Evolutionary conservation across 2,888 invertebrate genomes (phyloP), one percentile per base, ranked within the genome.

Genomic region (Vandiemenella viatica): DNA sequence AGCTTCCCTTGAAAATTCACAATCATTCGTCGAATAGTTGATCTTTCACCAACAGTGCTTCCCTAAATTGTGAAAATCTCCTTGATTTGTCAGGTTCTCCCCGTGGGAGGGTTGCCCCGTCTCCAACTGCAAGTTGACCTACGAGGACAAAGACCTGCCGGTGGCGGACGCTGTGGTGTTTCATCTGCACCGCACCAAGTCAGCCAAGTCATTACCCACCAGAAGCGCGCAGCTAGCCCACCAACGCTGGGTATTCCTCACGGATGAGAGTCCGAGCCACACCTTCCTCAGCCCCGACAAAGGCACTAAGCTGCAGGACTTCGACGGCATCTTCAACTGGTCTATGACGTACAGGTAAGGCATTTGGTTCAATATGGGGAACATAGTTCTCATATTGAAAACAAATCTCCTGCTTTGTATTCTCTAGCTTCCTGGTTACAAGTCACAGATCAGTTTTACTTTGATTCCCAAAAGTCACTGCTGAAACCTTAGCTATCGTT

Each of bases 241-340:
- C 3, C 83, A 83, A 62, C 71, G 75, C 54, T 83, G 83, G 83
- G 72, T 83, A 41, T 82, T 80, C 56, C 62, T 80, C 48, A 79
- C 73, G 0, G 83, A 83, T 56, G 83, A 83, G 63, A 76, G 80
- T 16, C 80, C 83, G 0, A 59, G 60, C 8, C 66, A 80, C 56
- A 71, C 76, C 0, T 80, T 80, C 58, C 58, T 73, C 1, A 55
- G 68, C 37, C 57, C 67, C 0, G 59, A 59, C 6, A 56, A 55
- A 40, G 57, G 56, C 8, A 61, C 60, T 37, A 65, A 67, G 1
- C 58, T 70, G 2, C 58, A 60, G 2, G 62, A 70, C 21, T 72
- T 76, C 55, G 69, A 76, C 52, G 71, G 74, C 13, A 53, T 78
- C n/a, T 86, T 80, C 58, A 68, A 70, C 54, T 66, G 67, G 64